These are phyloP conservation scores for Portunus trituberculatus DNA, from an alignment of 1,140 invertebrate genomes.

Conservation along the genomic window DNA sequence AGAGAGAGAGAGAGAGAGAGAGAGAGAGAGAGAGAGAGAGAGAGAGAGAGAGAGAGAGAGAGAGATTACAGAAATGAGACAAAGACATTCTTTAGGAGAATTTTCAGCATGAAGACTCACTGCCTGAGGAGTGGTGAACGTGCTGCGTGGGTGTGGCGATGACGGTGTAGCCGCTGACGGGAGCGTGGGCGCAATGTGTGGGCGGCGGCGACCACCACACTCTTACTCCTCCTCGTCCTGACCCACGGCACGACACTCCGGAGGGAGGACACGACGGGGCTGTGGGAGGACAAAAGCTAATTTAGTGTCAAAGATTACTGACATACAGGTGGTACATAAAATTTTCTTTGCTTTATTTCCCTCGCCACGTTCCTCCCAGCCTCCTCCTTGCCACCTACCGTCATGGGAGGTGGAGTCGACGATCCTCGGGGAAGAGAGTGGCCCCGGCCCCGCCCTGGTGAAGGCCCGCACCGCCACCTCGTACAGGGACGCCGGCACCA, in stretches of 20 bases:
- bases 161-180: conserved; percentile 59
- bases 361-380: background rate
- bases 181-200: conserved; percentile 61
- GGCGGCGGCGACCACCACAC: conserved; percentile 75
- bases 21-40: too few relatives aligned
- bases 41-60: too few relatives aligned
- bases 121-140: conserved; percentile 8
- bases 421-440: conserved; percentile 69
- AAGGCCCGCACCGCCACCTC: conserved; percentile 72
- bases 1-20: too few relatives aligned
- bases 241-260: conserved; percentile 72
- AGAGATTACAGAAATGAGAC: too few relatives aligned
- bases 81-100: too few relatives aligned
- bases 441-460: conserved; percentile 68
- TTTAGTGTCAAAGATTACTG: too few relatives aligned
- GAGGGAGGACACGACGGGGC: conserved; percentile 73
- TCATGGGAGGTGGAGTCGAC: conserved; percentile 61
- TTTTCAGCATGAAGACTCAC: background rate
- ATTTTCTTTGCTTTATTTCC: too few relatives aligned
- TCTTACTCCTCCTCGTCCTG: conserved; percentile 63
- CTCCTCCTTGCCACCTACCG: background rate
- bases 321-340: too few relatives aligned
- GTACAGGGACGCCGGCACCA: conserved; percentile 65
- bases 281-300: conserved; percentile 10
- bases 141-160: conserved; percentile 68